phyloP scores from a whole-genome alignment of 2,113 vertebrate species.

The Campylorhamphus procurvoides region DNA sequence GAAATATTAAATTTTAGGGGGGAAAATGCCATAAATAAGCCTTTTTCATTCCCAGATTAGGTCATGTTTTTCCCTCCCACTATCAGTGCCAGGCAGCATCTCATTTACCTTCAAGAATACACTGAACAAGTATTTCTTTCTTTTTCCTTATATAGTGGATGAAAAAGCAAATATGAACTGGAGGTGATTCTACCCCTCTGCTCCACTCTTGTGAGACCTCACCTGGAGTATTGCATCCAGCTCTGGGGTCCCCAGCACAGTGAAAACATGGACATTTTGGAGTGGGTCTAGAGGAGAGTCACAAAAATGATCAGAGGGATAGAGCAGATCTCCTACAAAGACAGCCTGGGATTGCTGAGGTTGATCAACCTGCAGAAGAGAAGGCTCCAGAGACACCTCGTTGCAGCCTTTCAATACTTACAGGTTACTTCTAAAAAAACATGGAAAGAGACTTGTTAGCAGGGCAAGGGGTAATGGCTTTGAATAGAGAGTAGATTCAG shows the following conservation, averaged over 20 bases:
- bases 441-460: not conserved
- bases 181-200: not conserved
- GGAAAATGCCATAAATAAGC: not conserved
- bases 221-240: not conserved
- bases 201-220: not conserved
- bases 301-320: not conserved
- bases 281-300: not conserved
- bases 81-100: not conserved
- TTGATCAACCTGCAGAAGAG: not conserved
- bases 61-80: not conserved
- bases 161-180: not conserved
- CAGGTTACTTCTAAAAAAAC: not conserved
- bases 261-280: not conserved
- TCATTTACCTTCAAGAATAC: not conserved
- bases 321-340: not conserved
- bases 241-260: not conserved
- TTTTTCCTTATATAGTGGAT: not conserved
- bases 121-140: not conserved
- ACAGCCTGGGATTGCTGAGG: not conserved
- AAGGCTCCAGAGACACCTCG: not conserved
- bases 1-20: not conserved
- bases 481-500: not conserved
- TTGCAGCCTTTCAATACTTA: not conserved
- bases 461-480: not conserved
- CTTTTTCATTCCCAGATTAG: not conserved